Evolutionary conservation across 2,888 invertebrate genomes (phyloP).

Genomic region (Blera fallax): DNA sequence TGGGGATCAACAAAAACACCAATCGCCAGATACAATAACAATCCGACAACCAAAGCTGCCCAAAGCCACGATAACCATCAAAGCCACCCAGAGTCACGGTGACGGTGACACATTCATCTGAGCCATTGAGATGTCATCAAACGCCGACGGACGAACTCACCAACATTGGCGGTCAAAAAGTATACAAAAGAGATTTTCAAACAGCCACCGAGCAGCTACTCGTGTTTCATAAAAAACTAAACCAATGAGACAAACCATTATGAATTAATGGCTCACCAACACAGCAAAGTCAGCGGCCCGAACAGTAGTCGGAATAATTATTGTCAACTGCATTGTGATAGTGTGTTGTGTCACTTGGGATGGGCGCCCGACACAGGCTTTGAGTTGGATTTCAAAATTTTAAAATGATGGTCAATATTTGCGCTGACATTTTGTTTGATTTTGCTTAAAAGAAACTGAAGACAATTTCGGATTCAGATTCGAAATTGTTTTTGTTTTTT

Average conservation of each 20-base stretch:
- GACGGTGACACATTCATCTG: slow-evolving; percentile 29
- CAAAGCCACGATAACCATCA: slow-evolving; percentile 13
- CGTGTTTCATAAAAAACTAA: slow-evolving; percentile 49
- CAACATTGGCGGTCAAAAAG: slow-evolving; percentile 11
- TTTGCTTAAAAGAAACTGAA: slow-evolving; percentile 67
- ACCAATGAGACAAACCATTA: slow-evolving; percentile 45
- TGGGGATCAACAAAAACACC: slow-evolving; percentile 42
- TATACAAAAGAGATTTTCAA: slow-evolving; percentile 43
- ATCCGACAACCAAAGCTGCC: slow-evolving; percentile 29
- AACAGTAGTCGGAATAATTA: slow-evolving; percentile 65
- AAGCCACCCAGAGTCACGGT: slow-evolving; percentile 44
- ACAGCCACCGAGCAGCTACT: slow-evolving; percentile 40
- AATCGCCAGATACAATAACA: slow-evolving; percentile 63
- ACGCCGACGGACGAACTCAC: neutral
- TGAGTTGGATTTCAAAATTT: slow-evolving; percentile 68
- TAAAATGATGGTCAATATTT: slow-evolving; percentile 71
- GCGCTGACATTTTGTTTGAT: slow-evolving; percentile 53
- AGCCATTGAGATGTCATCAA: slow-evolving; percentile 27
- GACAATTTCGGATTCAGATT: slow-evolving; percentile 43
- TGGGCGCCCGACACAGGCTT: slow-evolving; percentile 2
- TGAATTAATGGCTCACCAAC: slow-evolving; percentile 42
- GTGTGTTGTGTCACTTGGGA: slow-evolving; percentile 61
- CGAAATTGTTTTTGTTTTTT: neutral
- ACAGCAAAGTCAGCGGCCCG: neutral
- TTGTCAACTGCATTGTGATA: slow-evolving; percentile 64